Conservation (phyloP, 2,888 invertebrate genomes). For the Noctua janthe region DNA sequence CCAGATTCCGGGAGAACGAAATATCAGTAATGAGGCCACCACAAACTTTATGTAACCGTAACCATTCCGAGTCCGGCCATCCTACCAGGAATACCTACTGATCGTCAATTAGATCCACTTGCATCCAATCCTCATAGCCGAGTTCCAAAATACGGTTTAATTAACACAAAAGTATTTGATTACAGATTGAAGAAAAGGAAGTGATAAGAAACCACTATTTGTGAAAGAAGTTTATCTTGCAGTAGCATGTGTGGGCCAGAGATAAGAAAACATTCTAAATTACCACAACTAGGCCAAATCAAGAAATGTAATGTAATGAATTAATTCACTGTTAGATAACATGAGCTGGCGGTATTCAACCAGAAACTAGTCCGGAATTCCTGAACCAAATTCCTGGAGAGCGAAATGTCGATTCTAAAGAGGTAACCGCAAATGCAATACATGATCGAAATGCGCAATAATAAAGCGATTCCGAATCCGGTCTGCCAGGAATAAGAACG, state of each 20-base stretch:
- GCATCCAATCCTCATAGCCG: not conserved
- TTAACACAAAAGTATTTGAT: not conserved
- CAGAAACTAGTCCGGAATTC: conserved; percentile 54
- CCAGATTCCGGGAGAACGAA: conserved; percentile 22
- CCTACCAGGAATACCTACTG: not conserved
- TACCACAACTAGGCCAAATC: not conserved
- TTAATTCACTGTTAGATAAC: conserved; percentile 36
- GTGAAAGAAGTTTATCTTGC: conserved; percentile 1
- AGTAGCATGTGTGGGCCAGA: not conserved
- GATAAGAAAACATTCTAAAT: conserved; percentile 15
- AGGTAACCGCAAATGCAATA: conserved; percentile 38
- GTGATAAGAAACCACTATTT: not conserved
- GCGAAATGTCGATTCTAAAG: conserved; percentile 30
- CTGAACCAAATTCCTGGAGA: conserved; percentile 31
- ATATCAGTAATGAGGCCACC: conserved; percentile 37
- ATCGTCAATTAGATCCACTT: not conserved
- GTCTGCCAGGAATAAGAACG: not conserved
- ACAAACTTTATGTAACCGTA: conserved; percentile 11
- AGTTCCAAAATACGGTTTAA: not conserved
- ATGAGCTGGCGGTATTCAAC: conserved; percentile 21
- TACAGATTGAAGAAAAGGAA: conserved; percentile 1
- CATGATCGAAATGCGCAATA: not conserved
- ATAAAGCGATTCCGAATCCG: conserved; percentile 2
- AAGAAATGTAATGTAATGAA: not conserved
- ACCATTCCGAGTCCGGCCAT: not conserved